Base-by-base conservation (phyloP, 92 coral and sea anemone genomes). In the Siderastrea radians region DNA sequence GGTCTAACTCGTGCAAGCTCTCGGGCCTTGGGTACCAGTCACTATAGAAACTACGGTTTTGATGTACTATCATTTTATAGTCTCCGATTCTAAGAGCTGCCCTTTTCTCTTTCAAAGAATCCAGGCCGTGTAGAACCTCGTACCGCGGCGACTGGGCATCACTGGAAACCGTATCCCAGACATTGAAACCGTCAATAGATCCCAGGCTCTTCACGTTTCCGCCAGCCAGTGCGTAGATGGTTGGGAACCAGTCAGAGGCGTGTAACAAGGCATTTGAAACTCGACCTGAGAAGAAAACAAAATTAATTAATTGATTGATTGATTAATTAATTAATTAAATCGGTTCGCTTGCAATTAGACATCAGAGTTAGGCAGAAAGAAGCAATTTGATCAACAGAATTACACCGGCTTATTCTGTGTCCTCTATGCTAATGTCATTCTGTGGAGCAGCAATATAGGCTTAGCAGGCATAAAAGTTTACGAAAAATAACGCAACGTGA, bases 61-160 rank as follows among this genome's bases (percentile, higher is more conserved):
- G 98, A 82, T 98, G 96, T 53, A 90, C 84, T 38, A 98, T 88
- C 80, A 98, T 79, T 79, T 98, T 98, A 89, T 98, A 98, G 75
- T 98, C 99, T 11, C 99, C 99, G n/a, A 98, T 96, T 44, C 99
- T 89, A 50, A 98, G 88, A 8, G 99, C 96, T 15, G 98, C 98
- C 48, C 90, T 89, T 78, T 92, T 91, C 69, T 93, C 96, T 53
- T 81, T 90, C 62, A 98, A 57, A 3, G 97, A 89, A 86, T 98
- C 99, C 47, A 98, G 84, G 19, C 98, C 99, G 83, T 98, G 99
- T 55, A 98, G 95, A 55, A 98, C 92, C 75, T 98, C 99, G 91
- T 95, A 98, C 49, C 99, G 91, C 15, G 98, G 99, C 15, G 98
- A 96, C 71, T 82, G 89, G 48, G 83, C 90, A n/a, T 90, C 98